These are phyloP conservation scores for Borostomias antarcticus DNA, from an alignment of 2,797 vertebrate species.

Conservation along the genomic window DNA sequence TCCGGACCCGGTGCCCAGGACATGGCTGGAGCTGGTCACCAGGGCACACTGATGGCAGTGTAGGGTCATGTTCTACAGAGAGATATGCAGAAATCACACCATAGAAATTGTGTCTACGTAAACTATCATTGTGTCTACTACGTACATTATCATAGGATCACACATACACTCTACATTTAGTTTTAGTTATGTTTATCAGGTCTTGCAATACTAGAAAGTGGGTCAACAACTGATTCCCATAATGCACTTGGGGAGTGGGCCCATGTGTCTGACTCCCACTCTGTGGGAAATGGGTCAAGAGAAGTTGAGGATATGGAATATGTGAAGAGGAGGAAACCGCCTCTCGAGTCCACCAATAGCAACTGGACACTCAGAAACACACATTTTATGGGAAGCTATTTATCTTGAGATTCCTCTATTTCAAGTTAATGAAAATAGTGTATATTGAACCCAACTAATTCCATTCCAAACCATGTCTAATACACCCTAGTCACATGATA, in stretches of 20 bases:
- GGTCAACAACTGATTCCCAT: background rate
- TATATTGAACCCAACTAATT: background rate
- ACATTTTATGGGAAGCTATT: background rate
- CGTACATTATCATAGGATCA: too few species aligned
- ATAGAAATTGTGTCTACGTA: too few species aligned
- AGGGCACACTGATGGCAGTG: constrained; percentile 87
- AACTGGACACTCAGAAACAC: too few species aligned
- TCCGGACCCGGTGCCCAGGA: constrained; percentile 86
- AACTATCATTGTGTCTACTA: too few species aligned
- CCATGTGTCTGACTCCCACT: background rate
- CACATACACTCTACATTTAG: background rate
- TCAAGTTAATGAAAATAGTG: background rate
- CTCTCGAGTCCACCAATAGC: background rate
- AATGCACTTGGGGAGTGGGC: background rate
- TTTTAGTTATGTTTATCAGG: background rate
- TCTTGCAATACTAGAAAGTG: too few species aligned
- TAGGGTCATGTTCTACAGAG: constrained; percentile 82
- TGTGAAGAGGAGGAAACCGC: background rate
- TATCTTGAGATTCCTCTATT: background rate
- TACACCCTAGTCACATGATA: background rate
- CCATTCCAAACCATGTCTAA: background rate
- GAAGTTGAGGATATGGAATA: background rate
- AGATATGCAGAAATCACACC: background rate
- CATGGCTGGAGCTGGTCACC: constrained; percentile 94
- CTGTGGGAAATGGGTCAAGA: too few species aligned